These are phyloP conservation scores for Xenops minutus DNA, from an alignment of 2,797 vertebrate species.

Conservation along the genomic window DNA sequence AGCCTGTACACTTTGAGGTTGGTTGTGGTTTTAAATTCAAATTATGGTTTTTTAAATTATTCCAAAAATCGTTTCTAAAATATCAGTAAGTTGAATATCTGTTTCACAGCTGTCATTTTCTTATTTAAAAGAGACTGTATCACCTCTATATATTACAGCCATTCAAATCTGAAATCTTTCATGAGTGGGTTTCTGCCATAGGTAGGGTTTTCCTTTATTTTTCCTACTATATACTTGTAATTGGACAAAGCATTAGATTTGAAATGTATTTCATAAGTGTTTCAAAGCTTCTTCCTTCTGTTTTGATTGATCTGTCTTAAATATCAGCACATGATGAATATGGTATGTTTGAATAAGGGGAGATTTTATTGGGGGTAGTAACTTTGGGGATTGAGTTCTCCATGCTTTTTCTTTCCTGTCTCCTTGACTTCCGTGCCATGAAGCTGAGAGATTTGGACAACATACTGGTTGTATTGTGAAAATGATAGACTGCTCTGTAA, in stretches of 20 bases:
- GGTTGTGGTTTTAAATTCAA: background rate
- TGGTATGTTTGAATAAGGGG: background rate
- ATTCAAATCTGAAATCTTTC: background rate
- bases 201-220: background rate
- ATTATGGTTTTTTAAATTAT: background rate
- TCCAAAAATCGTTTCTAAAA: background rate
- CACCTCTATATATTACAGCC: background rate
- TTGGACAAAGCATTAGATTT: background rate
- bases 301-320: background rate
- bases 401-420: background rate
- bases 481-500: background rate
- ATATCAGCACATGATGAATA: background rate
- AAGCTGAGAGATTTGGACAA: background rate
- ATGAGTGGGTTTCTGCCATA: background rate
- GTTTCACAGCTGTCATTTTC: background rate
- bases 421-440: background rate
- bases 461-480: background rate
- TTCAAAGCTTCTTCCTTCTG: background rate
- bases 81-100: background rate
- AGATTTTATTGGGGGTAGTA: background rate
- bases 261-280: background rate
- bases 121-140: background rate
- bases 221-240: background rate
- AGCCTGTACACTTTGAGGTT: background rate
- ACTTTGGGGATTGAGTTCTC: background rate